Conservation (phyloP, 2,113 vertebrate species). For the Bostrychus sinensis region DNA sequence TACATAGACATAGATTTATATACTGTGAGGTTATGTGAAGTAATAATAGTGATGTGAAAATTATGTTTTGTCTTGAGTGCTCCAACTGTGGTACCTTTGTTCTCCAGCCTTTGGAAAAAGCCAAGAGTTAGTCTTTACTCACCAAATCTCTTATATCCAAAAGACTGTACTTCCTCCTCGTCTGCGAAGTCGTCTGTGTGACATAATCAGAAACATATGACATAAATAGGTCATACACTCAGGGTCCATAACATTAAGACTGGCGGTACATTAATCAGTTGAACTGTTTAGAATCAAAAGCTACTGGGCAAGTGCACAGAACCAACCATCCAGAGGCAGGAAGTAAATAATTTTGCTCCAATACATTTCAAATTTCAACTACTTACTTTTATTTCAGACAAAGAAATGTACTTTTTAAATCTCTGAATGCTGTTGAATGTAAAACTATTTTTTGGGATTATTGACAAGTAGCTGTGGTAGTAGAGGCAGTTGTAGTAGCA, state of each 20-base stretch:
- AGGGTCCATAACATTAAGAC: too few relatives aligned
- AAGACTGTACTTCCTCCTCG: slow-evolving; percentile 98
- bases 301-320: background rate
- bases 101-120: slow-evolving; percentile 20
- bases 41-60: too few relatives aligned
- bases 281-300: slow-evolving; percentile 10
- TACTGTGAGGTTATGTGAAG: too few relatives aligned
- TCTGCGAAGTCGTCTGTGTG: slow-evolving; percentile 93
- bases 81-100: background rate
- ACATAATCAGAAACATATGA: slow-evolving; percentile 69
- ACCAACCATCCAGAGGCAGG: background rate
- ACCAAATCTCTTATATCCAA: slow-evolving; percentile 99
- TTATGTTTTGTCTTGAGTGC: slow-evolving; percentile 29
- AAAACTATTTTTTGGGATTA: too few relatives aligned
- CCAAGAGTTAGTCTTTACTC: slow-evolving; percentile 72
- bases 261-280: slow-evolving; percentile 4
- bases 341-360: too few relatives aligned
- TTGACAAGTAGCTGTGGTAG: too few relatives aligned
- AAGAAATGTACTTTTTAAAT: background rate
- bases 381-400: too few relatives aligned
- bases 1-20: too few relatives aligned
- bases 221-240: slow-evolving; percentile 22
- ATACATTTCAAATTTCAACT: too few relatives aligned
- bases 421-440: background rate
- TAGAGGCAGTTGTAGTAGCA: too few relatives aligned